Conservation (phyloP, 2,888 invertebrate genomes). For the Stegophylla sp. region DNA sequence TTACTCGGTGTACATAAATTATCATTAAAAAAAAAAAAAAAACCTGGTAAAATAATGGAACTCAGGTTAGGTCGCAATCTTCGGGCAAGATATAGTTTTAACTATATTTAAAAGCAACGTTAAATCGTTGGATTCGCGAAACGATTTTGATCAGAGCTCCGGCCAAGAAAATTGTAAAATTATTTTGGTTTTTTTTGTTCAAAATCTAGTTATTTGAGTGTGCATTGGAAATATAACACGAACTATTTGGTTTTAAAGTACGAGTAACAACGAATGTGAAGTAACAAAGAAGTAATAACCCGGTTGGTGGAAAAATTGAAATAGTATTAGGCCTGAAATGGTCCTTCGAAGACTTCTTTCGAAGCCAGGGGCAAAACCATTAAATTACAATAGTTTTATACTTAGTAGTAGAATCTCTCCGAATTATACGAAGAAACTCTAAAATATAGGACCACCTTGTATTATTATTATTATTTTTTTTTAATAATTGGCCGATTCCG, state of each 20-base stretch:
- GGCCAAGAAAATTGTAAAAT: no score
- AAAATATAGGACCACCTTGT: slow-evolving; percentile 20
- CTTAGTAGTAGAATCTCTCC: slow-evolving; percentile 4
- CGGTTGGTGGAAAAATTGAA: neutral
- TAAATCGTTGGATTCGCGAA: no score
- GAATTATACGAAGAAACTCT: slow-evolving; percentile 24
- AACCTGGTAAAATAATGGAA: no score
- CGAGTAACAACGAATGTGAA: neutral
- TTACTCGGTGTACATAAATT: no score
- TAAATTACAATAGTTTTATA: slow-evolving; percentile 19
- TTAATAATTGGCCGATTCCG: slow-evolving; percentile 36
- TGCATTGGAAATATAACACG: neutral
- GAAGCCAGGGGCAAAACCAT: slow-evolving; percentile 34
- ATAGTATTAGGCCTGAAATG: neutral
- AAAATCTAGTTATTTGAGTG: no score
- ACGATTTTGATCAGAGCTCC: no score
- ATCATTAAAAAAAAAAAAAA: no score
- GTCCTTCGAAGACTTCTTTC: neutral
- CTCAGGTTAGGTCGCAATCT: no score
- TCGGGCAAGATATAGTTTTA: no score
- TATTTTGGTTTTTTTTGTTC: no score
- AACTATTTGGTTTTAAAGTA: neutral
- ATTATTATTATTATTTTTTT: no score
- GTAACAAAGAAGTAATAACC: neutral
- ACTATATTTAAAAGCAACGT: no score